phyloP scores from a whole-genome alignment of 2,113 vertebrate genomes.

The Lampris incognitus region DNA sequence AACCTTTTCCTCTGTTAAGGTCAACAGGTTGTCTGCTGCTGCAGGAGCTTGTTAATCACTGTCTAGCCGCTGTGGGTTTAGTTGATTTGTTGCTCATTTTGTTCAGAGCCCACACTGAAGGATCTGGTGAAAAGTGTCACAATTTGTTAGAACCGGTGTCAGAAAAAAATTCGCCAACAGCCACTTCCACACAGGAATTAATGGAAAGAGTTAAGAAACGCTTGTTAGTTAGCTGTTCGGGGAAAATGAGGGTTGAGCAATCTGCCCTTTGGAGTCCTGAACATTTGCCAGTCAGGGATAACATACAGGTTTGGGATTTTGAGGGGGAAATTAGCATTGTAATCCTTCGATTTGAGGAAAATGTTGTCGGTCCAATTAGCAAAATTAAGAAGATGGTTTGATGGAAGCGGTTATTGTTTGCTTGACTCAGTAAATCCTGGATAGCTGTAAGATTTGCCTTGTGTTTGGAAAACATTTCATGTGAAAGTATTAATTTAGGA shows the following conservation, averaged over 20 bases:
- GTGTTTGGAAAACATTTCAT: slow-evolving; percentile 49
- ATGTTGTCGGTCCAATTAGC: slow-evolving; percentile 15
- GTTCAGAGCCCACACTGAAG: neutral
- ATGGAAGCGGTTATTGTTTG: slow-evolving; percentile 26
- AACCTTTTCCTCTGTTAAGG: neutral
- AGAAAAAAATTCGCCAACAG: neutral
- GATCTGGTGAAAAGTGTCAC: neutral
- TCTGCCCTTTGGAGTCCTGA: neutral
- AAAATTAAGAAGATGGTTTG: slow-evolving; percentile 15
- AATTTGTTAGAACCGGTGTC: neutral
- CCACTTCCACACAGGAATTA: neutral
- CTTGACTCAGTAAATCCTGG: slow-evolving; percentile 36
- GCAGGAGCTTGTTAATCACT: neutral
- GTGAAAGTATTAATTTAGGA: slow-evolving; percentile 51
- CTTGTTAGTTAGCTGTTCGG: neutral
- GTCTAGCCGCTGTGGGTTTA: neutral
- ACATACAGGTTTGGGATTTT: slow-evolving; percentile 11
- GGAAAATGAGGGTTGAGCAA: neutral
- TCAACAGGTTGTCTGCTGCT: neutral
- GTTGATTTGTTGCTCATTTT: neutral
- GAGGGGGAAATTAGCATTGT: slow-evolving; percentile 8
- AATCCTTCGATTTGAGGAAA: slow-evolving; percentile 26
- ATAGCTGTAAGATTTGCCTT: slow-evolving; percentile 42
- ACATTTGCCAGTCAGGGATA: neutral
- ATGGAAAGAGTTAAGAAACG: neutral